Percentiles rank a stretch among this genome's conserved stretches.
phyloP scores from a whole-genome alignment of 1,140 invertebrate species.

The Drosophila sulfurigaster region DNA sequence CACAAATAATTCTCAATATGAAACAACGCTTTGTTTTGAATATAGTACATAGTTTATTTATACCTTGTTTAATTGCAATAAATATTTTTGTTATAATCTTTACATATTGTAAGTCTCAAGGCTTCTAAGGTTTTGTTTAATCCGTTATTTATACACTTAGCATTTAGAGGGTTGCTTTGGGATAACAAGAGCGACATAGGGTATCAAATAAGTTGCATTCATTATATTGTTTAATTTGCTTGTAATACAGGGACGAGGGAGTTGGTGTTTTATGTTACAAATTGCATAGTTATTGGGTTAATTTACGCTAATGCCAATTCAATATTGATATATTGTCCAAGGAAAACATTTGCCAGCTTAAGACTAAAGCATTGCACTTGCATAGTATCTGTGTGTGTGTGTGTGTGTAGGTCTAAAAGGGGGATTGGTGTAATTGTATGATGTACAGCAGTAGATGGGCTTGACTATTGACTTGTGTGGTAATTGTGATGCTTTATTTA shows the following conservation, averaged over 20 bases:
- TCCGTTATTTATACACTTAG: conserved; percentile 48
- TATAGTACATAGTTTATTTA: conserved; percentile 77
- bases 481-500: conserved; percentile 40
- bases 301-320: conserved; percentile 28
- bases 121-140: conserved; percentile 43
- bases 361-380: conserved; percentile 57
- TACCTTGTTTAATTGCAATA: conserved; percentile 73
- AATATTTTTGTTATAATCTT: conserved; percentile 73
- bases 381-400: conserved; percentile 31
- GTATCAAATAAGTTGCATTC: conserved; percentile 28
- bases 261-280: conserved; percentile 63
- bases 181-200: neutral
- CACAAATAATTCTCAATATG: neutral
- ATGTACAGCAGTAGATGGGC: neutral
- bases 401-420: neutral
- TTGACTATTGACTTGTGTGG: conserved; percentile 3
- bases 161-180: conserved; percentile 32
- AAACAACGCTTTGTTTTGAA: conserved; percentile 37
- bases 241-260: neutral
- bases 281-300: conserved; percentile 40
- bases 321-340: conserved; percentile 47
- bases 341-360: conserved; percentile 67
- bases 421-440: neutral
- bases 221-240: neutral
- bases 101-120: conserved; percentile 79